Evolutionary conservation across 92 coral and sea anemone species (phyloP).

Genomic region (Palythoa grandiflora): DNA sequence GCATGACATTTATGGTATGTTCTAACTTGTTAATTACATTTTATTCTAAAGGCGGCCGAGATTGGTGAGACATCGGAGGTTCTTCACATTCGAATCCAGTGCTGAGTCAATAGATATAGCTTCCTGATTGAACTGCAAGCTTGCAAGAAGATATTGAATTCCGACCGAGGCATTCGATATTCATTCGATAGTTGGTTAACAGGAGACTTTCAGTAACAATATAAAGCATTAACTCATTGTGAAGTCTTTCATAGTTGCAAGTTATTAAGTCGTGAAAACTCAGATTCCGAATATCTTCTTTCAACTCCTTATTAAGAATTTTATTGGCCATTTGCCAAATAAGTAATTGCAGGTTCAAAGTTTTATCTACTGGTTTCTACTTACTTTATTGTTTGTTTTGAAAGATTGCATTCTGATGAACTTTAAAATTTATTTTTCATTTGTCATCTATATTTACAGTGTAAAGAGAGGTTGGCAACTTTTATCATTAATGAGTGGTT

Average conservation of each 20-base stretch:
- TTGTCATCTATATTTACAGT: neutral
- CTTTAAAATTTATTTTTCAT: neutral
- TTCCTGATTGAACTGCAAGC: conserved; percentile 40
- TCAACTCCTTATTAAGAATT: neutral
- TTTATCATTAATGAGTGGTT: conserved; percentile 1
- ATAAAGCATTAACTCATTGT: conserved; percentile 12
- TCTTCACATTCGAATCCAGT: conserved; percentile 42
- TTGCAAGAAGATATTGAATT: conserved; percentile 36
- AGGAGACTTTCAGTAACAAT: neutral
- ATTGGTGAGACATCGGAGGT: conserved; percentile 48
- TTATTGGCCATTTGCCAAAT: neutral
- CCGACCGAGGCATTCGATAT: conserved; percentile 46
- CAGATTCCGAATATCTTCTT: conserved; percentile 10
- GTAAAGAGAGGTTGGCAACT: neutral
- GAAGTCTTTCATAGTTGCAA: neutral
- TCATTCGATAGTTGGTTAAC: conserved; percentile 19
- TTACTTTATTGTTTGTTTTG: neutral
- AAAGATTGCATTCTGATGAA: neutral
- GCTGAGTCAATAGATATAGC: conserved; percentile 47
- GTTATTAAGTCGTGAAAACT: neutral
- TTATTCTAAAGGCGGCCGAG: conserved; percentile 54
- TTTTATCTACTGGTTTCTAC: conserved; percentile 10
- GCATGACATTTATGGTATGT: conserved; percentile 32
- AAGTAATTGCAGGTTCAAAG: neutral
- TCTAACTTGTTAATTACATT: conserved; percentile 38